phyloP scores from a whole-genome alignment of 1,140 invertebrate genomes.

The Cephus cinctus region DNA sequence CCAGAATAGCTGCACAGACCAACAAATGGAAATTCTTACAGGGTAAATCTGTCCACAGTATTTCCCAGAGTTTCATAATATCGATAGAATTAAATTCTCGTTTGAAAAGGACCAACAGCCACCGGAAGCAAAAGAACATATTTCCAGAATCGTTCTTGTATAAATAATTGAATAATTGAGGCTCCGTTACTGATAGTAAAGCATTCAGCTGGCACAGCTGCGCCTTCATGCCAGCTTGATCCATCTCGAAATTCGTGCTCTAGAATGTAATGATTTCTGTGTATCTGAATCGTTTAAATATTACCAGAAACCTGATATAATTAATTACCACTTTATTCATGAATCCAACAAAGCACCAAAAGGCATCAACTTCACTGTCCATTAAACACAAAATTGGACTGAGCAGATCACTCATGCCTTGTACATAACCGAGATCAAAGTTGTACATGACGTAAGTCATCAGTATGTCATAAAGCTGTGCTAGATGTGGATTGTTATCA shows the following conservation, averaged over 20 bases:
- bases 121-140: slow-evolving; percentile 98
- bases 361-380: slow-evolving; percentile 92
- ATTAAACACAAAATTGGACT: slow-evolving; percentile 90
- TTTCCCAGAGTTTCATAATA: slow-evolving; percentile 79
- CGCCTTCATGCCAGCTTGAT: slow-evolving; percentile 95
- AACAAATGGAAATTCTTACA: slow-evolving; percentile 94
- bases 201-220: slow-evolving; percentile 85
- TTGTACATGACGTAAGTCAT: slow-evolving; percentile 99
- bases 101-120: slow-evolving; percentile 84
- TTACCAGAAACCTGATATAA: slow-evolving; percentile 5
- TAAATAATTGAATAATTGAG: slow-evolving; percentile 82
- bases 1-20: slow-evolving; percentile 87
- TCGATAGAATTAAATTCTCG: slow-evolving; percentile 74
- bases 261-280: slow-evolving; percentile 57
- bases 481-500: slow-evolving; percentile 87
- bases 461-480: slow-evolving; percentile 84
- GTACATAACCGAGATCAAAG: slow-evolving; percentile 95
- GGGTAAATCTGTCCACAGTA: slow-evolving; percentile 87
- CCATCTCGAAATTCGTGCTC: slow-evolving; percentile 95
- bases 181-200: slow-evolving; percentile 79
- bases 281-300: too few relatives aligned
- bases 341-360: slow-evolving; percentile 99
- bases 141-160: slow-evolving; percentile 92
- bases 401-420: slow-evolving; percentile 97
- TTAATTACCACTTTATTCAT: slow-evolving; percentile 91